Conservation (phyloP, 2,113 vertebrate genomes). For the Lontra canadensis region DNA sequence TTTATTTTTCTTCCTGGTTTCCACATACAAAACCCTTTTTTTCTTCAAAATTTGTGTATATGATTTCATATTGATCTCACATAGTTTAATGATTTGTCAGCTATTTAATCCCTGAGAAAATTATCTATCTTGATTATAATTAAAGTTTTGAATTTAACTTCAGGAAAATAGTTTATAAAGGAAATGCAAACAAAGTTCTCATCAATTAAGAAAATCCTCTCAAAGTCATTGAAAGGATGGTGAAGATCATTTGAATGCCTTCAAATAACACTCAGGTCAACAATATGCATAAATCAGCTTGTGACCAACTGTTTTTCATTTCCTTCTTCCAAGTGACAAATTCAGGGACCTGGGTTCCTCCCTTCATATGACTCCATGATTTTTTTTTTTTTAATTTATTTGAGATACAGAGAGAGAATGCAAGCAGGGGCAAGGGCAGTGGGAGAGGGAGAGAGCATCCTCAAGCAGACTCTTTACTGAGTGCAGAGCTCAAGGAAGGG, state of each 20-base stretch:
- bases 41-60: not conserved
- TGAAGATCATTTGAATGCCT: not conserved
- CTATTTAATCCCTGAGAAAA: not conserved
- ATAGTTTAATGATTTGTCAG: not conserved
- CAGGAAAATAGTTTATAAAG: not conserved
- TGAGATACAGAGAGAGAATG: not conserved
- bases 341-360: not conserved
- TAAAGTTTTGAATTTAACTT: not conserved
- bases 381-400: not conserved
- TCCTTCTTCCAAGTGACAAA: not conserved
- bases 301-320: not conserved
- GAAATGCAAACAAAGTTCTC: not conserved
- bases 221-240: not conserved
- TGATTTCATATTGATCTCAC: not conserved
- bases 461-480: not conserved
- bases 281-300: not conserved
- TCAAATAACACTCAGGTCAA: not conserved
- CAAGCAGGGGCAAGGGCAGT: not conserved
- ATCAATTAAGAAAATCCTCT: not conserved
- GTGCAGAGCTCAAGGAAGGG: not conserved
- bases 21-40: not conserved
- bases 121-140: not conserved
- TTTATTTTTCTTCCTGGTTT: not conserved
- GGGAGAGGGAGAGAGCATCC: not conserved
- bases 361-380: rapidly evolving